Conservation (phyloP, 2,797 vertebrate species). For the Hafferia zeledoni region DNA sequence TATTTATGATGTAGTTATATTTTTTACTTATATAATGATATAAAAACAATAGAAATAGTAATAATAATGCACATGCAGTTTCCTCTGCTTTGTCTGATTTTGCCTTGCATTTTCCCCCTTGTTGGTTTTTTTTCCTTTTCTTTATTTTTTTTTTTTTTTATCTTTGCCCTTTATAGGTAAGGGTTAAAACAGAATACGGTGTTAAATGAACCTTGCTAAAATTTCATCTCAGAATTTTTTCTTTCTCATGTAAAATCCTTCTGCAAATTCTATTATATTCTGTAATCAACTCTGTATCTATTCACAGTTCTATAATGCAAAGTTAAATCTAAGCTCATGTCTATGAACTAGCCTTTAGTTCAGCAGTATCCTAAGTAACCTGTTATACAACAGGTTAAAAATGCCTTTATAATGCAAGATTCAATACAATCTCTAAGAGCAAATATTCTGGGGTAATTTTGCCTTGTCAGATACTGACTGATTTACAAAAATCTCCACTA, state of each 20-base stretch:
- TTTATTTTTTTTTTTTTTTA: neutral
- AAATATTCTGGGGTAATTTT: neutral
- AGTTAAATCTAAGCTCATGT: neutral
- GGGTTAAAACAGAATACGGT: neutral
- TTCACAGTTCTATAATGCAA: neutral
- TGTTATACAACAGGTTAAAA: neutral
- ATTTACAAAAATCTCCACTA: neutral
- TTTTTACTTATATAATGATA: neutral
- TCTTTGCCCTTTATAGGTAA: neutral
- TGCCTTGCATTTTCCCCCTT: neutral
- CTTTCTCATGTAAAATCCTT: neutral
- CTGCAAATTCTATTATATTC: neutral
- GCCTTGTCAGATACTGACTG: neutral
- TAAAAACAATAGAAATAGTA: neutral
- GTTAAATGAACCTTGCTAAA: neutral
- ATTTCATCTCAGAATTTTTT: neutral
- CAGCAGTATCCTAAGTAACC: neutral
- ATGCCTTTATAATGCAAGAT: neutral
- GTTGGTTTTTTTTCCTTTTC: neutral
- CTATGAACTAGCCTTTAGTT: neutral
- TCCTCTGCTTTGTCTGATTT: neutral
- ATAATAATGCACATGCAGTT: neutral
- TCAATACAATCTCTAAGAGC: neutral
- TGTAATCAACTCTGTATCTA: neutral
- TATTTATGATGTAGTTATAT: neutral